A percentile compares a stretch with the other conserved stretches of the same genome.
These are phyloP conservation scores for Hippocampus barbouri DNA, from an alignment of 2,113 vertebrate species.

Conservation along the genomic window DNA sequence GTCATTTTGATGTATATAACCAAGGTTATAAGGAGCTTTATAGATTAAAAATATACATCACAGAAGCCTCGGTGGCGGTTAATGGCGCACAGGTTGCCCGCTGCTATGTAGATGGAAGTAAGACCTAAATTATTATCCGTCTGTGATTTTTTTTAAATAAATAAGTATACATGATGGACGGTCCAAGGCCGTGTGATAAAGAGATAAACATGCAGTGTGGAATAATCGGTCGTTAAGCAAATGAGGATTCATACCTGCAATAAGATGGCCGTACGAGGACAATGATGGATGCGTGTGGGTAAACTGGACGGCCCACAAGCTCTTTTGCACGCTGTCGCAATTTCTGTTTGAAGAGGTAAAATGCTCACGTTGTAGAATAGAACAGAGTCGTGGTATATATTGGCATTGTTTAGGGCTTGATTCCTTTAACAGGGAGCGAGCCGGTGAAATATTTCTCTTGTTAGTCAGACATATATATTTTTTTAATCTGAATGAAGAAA, in stretches of 20 bases:
- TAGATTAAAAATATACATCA: constrained; percentile 69
- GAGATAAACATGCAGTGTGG: constrained; percentile 56
- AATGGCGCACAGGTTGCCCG: constrained; percentile 55
- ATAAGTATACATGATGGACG: constrained; percentile 48
- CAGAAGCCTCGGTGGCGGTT: constrained; percentile 40
- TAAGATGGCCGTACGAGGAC: constrained; percentile 47
- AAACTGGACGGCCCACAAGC: background rate
- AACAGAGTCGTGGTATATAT: background rate
- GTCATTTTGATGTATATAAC: constrained; percentile 49
- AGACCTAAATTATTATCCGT: constrained; percentile 45
- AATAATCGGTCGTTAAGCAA: constrained; percentile 54
- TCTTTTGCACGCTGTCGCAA: constrained; percentile 15
- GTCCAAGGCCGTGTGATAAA: constrained; percentile 47
- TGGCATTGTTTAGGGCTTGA: background rate
- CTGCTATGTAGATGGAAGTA: constrained; percentile 52
- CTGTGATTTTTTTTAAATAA: constrained; percentile 53
- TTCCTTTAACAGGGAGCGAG: background rate
- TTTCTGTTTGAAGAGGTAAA: constrained; percentile 33
- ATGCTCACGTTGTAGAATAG: constrained; percentile 1
- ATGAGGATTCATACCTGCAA: constrained; percentile 71
- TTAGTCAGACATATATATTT: background rate
- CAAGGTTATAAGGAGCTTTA: constrained; percentile 49
- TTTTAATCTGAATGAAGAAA: background rate
- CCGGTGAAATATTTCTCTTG: background rate
- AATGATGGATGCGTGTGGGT: constrained; percentile 31